Base-by-base conservation (phyloP, 2,888 invertebrate species). In the Protula sp. region DNA sequence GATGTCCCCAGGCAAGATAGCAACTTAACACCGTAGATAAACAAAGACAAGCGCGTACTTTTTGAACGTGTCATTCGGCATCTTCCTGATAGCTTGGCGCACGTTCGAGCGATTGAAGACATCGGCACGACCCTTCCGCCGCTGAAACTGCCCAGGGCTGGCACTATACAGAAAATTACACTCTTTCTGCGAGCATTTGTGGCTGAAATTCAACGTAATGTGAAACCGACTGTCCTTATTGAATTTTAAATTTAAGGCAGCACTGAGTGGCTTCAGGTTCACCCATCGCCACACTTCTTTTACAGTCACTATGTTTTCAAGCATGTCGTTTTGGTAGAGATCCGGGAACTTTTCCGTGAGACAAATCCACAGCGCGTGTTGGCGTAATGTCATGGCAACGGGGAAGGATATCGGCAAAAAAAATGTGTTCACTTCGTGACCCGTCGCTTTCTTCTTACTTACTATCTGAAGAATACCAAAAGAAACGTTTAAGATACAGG, bases 251-350 rank as follows among this genome's bases (percentile, higher is more conserved):
- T 62, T 63, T 52, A 67, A 63, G 26, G 59, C 54, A 3, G 55
- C 60, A 1, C 81, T 79, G 0, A 88, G 81, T 80, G 0, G 85
- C 82, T 56, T 87, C 87, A 57, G n/a, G n/a, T 87, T 84, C 14
- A 87, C 84, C 83, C 88, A 87, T 79, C 91, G 91, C 86, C 90
- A 91, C 0, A 88, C 87, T 75, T 91, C 90, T 75, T 92, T 93
- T 0, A 89, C 76, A 0, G 87, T 68, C 14, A 77, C 70, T 2
- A 79, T 62, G n/a, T 67, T 63, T 19, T n/a, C n/a, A n/a, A n/a
- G n/a, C n/a, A n/a, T n/a, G n/a, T n/a, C n/a, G n/a, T n/a, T n/a
- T n/a, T n/a, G n/a, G n/a, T n/a, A n/a, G n/a, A n/a, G n/a, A n/a
- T n/a, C n/a, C n/a, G n/a, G n/a, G n/a, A n/a, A n/a, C n/a, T n/a